Evolutionary conservation across 2,113 vertebrate genomes (phyloP), one percentile per base, ranked within the genome.

Genomic region (Python bivittatus): DNA sequence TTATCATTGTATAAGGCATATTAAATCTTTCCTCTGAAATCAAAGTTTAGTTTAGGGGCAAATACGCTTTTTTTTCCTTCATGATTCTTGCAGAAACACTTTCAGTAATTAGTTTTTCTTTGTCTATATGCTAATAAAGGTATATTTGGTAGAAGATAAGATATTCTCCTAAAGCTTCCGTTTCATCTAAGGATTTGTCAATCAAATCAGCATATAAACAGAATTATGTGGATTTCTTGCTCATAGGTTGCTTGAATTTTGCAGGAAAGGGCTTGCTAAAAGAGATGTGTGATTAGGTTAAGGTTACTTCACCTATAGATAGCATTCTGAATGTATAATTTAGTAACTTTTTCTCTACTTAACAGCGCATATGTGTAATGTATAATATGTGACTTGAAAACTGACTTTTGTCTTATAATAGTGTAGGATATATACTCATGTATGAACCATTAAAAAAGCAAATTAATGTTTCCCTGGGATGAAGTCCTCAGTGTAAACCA

Each of bases 151-250:
- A 13, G 64, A 84, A 88, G 11, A 20, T 7, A 88, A n/a, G 27
- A 33, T 20, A 13, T 68, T 64, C 20, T 17, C 33, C 44, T 38
- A 53, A 79, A 58, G 13, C 25, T 83, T n/a, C 33, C 23, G 29
- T 54, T 89, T 84, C 12, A 88, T n/a, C 56, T 84, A 84, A 52
- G 8, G 42, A 52, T 9, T 27, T 38, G 22, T 88, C 86, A 3
- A 53, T 79, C 27, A 48, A 89, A 79, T 92, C 64, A 92, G 84
- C 84, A 61, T 92, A 7, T 92, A 92, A 84, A 60, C 8, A 61
- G 22, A 25, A 38, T 25, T 83, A 20, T 88, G 64, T 68, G 79
- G 27, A 22, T 33, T 68, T 54, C 15, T 91, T 88, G 61, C 33
- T 79, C 38, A 92, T 58, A 61, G 48, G 13, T 86, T 61, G 17